Evolutionary conservation across 2,797 vertebrate genomes (phyloP), one percentile per base, ranked within the genome.

Genomic region (Pterois miles): DNA sequence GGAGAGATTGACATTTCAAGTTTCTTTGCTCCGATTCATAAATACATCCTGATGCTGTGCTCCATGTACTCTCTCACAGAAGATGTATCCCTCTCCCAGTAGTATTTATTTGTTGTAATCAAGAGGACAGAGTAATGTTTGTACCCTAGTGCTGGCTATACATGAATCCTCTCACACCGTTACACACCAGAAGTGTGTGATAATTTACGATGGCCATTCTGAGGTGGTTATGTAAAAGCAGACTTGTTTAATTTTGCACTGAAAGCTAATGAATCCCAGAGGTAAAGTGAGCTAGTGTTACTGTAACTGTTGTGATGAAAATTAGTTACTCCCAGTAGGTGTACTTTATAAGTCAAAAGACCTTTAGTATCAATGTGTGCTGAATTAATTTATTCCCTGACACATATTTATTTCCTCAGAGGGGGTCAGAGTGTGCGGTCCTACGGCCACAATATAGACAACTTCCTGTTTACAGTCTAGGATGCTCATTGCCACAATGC

Each of bases 41-140:
- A 89, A 79, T 58, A 54, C 60, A 66, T 82, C 80, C 62, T 12
- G 22, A 33, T 62, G 71, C 76, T 78, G 6, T 27, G 72, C 80
- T 89, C 63, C 36, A 10, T 70, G n/a, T 66, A 74, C 74, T 31
- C 84, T 78, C 89, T 85, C 76, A 86, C 33, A 75, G 86, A 92
- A 88, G 90, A 92, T 63, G 71, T 85, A 87, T 89, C 81, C 82
- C 40, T 90, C 82, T 60, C 57, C 63, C 66, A 78, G 83, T 74
- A n/a, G 59, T 91, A 92, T 94, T 93, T 94, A 95, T 95, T 95
- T 94, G 86, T 91, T 90, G 71, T 88, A 94, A 94, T 93, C 88
- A 92, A 89, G 89, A 54, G 81, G 78, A 95, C 91, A 94, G 87
- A 86, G 86, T 34, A 20, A 76, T 71, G 83, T 83, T 91, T 94